Base-by-base conservation (phyloP, 2,888 invertebrate species). In the Plebejus anna region DNA sequence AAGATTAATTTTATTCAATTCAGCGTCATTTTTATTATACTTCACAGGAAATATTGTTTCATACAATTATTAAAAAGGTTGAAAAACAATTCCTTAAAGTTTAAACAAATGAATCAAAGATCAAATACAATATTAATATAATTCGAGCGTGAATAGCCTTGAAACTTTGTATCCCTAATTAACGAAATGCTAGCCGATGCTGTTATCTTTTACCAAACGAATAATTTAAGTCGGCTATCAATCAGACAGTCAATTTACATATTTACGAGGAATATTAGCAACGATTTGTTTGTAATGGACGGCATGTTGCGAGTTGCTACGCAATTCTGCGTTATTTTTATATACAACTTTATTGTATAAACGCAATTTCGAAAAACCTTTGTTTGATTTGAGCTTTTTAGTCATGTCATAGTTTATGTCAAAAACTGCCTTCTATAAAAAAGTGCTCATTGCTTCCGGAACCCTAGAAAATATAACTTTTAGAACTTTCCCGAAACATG, bases 211-310 rank as follows among this genome's bases (percentile, higher is more conserved):
- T 55, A 13, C 38, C 61, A 36, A 51, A 71, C 42, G 59, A 71
- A 76, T 57, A 76, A 71, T 71, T 76, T 76, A 57, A 38, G 55
- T 76, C 51, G 55, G 13, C 38, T 70, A 71, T 76, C 76, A 71
- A 76, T 76, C 76, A 76, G 42, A 76, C n/a, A 70, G 9, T 42
- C 76, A 71, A 72, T 76, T 76, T 76, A 71, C 76, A 76, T 76
- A 76, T 71, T 71, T 28, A 76, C 71, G 57, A 76, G 73, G 55
- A 71, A 42, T 76, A 70, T 57, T 57, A 71, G 57, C 76, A 42
- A 42, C 57, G 38, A 76, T 72, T 76, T 32, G 32, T 73, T 73
- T 73, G 13, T 73, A 47, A 13, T 55, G 42, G 42, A 42, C 42
- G 38, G 2, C 51, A 55, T 28, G 51, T 73, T 73, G 73, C 28